These are phyloP conservation scores for Epicampocera succincta DNA, from an alignment of 2,888 invertebrate species.

Conservation along the genomic window DNA sequence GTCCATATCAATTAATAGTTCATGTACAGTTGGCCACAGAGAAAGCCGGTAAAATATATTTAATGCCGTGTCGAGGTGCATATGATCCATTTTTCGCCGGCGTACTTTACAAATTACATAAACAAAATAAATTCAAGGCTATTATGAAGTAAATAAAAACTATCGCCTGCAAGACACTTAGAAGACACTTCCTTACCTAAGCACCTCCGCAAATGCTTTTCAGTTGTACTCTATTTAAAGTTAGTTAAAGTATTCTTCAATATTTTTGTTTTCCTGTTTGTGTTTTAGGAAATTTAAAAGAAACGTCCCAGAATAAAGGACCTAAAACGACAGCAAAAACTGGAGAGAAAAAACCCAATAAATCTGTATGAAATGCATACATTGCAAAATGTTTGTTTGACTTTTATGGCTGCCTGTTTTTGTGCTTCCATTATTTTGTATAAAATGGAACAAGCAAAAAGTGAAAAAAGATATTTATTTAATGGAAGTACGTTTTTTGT, in stretches of 20 bases:
- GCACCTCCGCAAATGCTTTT: no score
- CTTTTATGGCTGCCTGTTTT: constrained; percentile 41
- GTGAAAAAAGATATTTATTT: not conserved
- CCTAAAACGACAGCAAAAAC: not conserved
- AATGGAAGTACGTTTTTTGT: constrained; percentile 19
- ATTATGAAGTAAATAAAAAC: no score
- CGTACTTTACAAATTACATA: no score
- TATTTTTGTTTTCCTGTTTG: not conserved
- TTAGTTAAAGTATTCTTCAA: not conserved
- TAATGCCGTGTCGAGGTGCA: no score
- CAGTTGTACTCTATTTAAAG: no score
- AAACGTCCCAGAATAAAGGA: constrained; percentile 32
- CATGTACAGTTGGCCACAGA: no score
- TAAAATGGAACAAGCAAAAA: constrained; percentile 26
- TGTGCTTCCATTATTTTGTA: not conserved
- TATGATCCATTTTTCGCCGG: no score
- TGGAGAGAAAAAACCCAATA: constrained; percentile 27
- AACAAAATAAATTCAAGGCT: no score
- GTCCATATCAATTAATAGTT: no score
- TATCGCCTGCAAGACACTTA: no score
- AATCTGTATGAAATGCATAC: constrained; percentile 55
- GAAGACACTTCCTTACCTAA: no score
- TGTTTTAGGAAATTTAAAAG: not conserved
- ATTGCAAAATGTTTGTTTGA: constrained; percentile 57
- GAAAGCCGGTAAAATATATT: no score